A percentile compares a stretch with the other conserved stretches of the same genome.
Evolutionary conservation across 1,140 invertebrate species (phyloP).

Genomic region (Ganaspis sp.): DNA sequence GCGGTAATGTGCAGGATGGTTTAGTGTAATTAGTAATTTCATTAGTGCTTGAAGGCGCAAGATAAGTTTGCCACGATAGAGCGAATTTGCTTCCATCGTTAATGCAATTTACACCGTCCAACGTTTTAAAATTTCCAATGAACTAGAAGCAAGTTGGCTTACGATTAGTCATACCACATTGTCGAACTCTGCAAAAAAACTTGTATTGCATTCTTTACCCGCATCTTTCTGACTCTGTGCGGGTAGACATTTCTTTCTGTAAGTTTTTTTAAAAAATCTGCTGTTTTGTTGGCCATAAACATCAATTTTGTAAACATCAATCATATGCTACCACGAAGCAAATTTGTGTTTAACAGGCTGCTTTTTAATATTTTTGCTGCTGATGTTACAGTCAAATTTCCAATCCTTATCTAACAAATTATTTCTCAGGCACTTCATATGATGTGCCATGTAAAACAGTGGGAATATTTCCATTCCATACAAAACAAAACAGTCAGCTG

Average conservation of each 20-base stretch:
- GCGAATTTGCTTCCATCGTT: slow-evolving; percentile 39
- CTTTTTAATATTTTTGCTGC: not conserved
- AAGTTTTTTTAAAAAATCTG: not conserved
- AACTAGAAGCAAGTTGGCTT: not conserved
- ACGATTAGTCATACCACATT: not conserved
- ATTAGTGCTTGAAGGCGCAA: not conserved
- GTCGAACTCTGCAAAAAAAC: not conserved
- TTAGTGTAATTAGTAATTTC: not conserved
- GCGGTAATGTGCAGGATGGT: not conserved
- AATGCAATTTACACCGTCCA: slow-evolving; percentile 35
- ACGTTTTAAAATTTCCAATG: not conserved
- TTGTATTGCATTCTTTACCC: not conserved
- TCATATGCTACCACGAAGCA: not conserved
- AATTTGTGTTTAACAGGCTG: not conserved
- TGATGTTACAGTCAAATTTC: not conserved
- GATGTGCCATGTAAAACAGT: not conserved
- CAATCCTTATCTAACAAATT: not conserved
- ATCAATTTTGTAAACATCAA: not conserved
- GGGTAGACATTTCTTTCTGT: not conserved
- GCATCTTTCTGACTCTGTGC: not conserved
- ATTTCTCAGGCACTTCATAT: not conserved
- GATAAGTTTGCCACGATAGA: not conserved
- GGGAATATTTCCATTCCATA: not conserved
- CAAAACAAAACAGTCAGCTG: not conserved
- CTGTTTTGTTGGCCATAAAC: not conserved